Evolutionary conservation across 2,113 vertebrate genomes (phyloP).

Genomic region (Hyperoodon ampullatus): DNA sequence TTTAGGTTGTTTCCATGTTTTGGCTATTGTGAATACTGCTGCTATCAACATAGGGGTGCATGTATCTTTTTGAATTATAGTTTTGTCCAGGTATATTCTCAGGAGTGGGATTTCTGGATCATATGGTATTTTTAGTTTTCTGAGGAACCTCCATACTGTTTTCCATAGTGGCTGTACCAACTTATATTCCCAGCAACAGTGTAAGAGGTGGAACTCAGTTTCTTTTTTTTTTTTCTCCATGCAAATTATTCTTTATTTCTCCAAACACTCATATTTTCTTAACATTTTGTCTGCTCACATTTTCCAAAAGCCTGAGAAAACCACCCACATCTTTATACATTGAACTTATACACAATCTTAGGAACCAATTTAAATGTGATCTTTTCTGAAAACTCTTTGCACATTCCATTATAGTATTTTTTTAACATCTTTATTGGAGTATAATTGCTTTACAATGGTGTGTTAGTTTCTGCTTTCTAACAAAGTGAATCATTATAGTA

Average conservation of each 20-base stretch:
- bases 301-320: not conserved
- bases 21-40: too few relatives aligned
- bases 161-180: not conserved
- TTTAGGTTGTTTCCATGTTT: too few relatives aligned
- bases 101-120: not conserved
- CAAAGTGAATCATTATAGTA: not conserved
- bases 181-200: not conserved
- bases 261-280: not conserved
- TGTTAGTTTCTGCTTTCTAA: too few relatives aligned
- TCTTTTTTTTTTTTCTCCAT: not conserved
- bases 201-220: not conserved
- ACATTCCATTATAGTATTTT: not conserved
- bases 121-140: not conserved
- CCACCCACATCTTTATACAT: not conserved
- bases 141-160: not conserved
- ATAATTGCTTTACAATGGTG: too few relatives aligned
- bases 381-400: not conserved
- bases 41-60: too few relatives aligned
- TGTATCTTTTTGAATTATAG: too few relatives aligned
- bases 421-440: too few relatives aligned
- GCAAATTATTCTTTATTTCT: not conserved
- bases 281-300: not conserved
- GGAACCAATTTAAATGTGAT: slow-evolving; percentile 14
- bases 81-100: too few relatives aligned
- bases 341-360: not conserved